These are phyloP conservation scores for Panopea generosa DNA, from an alignment of 2,888 invertebrate genomes.

Conservation along the genomic window DNA sequence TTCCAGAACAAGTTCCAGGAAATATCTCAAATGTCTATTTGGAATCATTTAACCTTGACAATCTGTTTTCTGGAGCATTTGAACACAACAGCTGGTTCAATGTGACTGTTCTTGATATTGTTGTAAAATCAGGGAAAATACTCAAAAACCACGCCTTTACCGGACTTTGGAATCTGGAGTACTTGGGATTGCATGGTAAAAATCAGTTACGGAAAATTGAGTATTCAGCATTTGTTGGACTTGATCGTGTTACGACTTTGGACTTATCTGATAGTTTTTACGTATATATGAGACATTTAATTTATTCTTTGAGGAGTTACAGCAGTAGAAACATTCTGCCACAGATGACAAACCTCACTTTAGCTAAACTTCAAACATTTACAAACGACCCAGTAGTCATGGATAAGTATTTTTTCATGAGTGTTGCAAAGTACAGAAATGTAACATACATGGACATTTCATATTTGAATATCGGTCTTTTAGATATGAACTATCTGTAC, in stretches of 20 bases:
- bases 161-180: background rate
- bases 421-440: background rate
- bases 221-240: background rate
- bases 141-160: background rate
- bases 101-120: background rate
- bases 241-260: constrained; percentile 5
- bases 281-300: background rate
- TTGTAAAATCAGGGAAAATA: background rate
- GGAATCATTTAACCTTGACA: background rate
- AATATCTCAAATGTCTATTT: constrained; percentile 4
- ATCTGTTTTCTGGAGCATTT: background rate
- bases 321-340: background rate
- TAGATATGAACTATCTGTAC: background rate
- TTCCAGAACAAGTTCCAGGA: background rate
- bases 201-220: background rate
- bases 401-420: background rate
- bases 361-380: constrained; percentile 9
- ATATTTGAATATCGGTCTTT: background rate
- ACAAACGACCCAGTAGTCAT: constrained; percentile 2
- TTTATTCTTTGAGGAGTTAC: background rate
- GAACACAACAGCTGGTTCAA: background rate
- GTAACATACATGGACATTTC: constrained; percentile 25
- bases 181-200: constrained; percentile 7
- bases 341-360: background rate
- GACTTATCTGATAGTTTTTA: constrained; percentile 12